Percentiles rank a stretch among this genome's conserved stretches.
Evolutionary conservation across 2,797 vertebrate species (phyloP).

Genomic region (Discoglossus pictus): DNA sequence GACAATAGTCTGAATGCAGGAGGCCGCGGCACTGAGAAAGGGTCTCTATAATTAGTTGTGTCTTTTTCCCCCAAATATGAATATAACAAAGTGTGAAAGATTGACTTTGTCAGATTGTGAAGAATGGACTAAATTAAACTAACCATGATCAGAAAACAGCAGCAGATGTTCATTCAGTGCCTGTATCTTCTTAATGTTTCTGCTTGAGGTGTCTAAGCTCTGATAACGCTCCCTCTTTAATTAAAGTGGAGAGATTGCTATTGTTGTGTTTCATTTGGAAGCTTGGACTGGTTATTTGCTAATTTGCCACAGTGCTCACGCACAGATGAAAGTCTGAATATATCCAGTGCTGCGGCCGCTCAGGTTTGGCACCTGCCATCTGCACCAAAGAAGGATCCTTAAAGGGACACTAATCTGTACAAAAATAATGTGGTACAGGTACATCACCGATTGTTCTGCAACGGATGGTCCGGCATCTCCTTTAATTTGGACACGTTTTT

Average conservation of each 20-base stretch:
- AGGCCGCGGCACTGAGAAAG: constrained; percentile 20
- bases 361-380: no score
- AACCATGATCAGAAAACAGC: constrained; percentile 51
- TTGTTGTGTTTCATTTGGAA: constrained; percentile 51
- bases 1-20: constrained; percentile 10
- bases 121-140: constrained; percentile 52
- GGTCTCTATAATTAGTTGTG: constrained; percentile 34
- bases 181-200: constrained; percentile 51
- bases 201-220: constrained; percentile 53
- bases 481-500: no score
- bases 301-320: constrained; percentile 45
- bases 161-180: constrained; percentile 50
- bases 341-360: constrained; percentile 11
- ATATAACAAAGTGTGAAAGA: constrained; percentile 55
- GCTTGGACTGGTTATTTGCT: constrained; percentile 42
- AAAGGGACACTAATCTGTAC: no score
- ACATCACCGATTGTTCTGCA: no score
- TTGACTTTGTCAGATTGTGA: constrained; percentile 59
- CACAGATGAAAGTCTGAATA: constrained; percentile 49
- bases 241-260: constrained; percentile 53
- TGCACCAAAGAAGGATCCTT: no score
- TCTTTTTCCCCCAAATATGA: constrained; percentile 41
- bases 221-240: constrained; percentile 51
- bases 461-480: no score
- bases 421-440: no score